Evolutionary conservation across 2,888 invertebrate species (phyloP).

Genomic region (Atethmia centrago): DNA sequence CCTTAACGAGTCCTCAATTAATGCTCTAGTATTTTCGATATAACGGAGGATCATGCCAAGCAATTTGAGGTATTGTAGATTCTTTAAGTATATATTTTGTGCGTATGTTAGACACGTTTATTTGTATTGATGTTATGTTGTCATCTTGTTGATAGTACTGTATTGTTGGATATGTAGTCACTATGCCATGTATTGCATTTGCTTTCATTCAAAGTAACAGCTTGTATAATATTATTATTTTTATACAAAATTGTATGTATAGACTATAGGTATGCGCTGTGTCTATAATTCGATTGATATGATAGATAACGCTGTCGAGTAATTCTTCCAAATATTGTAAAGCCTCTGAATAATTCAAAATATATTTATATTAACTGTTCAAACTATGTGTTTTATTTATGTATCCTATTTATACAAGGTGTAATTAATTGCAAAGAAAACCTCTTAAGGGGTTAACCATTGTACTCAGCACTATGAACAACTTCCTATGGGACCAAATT

Average conservation of each 20-base stretch:
- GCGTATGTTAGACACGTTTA: constrained; percentile 63
- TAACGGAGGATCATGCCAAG: no score
- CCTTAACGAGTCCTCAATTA: no score
- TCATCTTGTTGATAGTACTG: constrained; percentile 67
- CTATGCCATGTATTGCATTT: constrained; percentile 61
- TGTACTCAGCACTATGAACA: no score
- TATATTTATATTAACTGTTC: constrained; percentile 91
- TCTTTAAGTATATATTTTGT: constrained; percentile 54
- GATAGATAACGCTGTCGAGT: constrained; percentile 77
- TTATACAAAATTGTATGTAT: constrained; percentile 73
- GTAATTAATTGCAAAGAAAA: no score
- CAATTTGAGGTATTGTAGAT: no score
- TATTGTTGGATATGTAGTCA: constrained; percentile 64
- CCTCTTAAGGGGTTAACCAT: no score
- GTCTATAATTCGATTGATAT: constrained; percentile 75
- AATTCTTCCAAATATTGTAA: constrained; percentile 90
- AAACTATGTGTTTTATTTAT: constrained; percentile 85
- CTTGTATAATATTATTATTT: constrained; percentile 79
- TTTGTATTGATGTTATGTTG: constrained; percentile 73
- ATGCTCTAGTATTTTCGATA: no score
- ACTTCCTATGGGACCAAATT: no score
- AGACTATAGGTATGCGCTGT: constrained; percentile 75
- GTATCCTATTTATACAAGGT: constrained; percentile 25
- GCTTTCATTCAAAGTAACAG: constrained; percentile 71
- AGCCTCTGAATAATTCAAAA: constrained; percentile 91